These are phyloP conservation scores for Drosophila truncata DNA, from an alignment of 1,140 invertebrate genomes.

Conservation along the genomic window DNA sequence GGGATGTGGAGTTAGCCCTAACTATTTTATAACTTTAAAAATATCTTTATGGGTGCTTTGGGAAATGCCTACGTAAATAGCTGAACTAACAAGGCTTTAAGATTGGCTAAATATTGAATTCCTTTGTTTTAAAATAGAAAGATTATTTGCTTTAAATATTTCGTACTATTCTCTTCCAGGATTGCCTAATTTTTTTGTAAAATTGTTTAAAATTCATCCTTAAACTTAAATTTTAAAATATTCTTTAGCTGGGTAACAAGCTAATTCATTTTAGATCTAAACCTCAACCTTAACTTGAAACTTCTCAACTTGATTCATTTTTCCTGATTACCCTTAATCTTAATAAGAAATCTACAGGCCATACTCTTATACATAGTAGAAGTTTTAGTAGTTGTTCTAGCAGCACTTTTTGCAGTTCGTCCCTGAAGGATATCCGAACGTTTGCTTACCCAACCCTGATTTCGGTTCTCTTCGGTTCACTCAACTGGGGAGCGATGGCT, in stretches of 20 bases:
- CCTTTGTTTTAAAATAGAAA: not conserved
- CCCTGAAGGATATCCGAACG: conserved; percentile 12
- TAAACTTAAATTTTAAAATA: not conserved
- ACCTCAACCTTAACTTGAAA: not conserved
- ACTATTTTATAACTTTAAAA: conserved; percentile 10
- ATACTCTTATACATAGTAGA: too few species aligned
- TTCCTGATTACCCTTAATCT: not conserved
- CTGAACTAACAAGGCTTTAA: not conserved
- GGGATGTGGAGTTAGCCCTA: not conserved
- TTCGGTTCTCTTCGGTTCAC: conserved; percentile 5
- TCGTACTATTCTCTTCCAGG: too few species aligned
- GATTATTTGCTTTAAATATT: not conserved
- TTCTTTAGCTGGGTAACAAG: not conserved
- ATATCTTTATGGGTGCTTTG: conserved; percentile 4
- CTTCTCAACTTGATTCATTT: not conserved
- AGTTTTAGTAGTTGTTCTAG: not conserved
- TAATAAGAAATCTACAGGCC: not conserved
- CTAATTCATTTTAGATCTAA: not conserved
- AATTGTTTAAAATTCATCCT: not conserved
- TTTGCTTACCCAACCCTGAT: conserved; percentile 10
- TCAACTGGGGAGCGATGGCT: conserved; percentile 37
- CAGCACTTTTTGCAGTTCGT: not conserved
- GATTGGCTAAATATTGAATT: not conserved
- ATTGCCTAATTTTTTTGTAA: too few species aligned
- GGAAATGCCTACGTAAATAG: not conserved